Conservation (phyloP, 2,888 invertebrate species). For the Apotomis betuletana region DNA sequence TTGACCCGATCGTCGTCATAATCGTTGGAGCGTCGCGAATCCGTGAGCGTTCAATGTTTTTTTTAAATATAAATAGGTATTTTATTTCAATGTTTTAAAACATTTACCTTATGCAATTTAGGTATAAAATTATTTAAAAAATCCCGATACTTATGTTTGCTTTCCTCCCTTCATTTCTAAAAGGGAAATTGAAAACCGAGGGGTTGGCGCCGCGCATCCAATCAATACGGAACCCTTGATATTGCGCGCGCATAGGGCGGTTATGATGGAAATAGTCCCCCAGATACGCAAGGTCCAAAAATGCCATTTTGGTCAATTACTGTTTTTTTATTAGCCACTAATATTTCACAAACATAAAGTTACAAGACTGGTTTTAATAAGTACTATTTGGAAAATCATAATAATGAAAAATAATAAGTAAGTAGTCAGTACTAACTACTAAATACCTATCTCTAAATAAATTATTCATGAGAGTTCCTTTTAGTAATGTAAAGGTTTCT, state of each 20-base stretch:
- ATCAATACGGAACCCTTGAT: constrained; percentile 73
- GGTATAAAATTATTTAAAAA: constrained; percentile 46
- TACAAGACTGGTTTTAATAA: neutral
- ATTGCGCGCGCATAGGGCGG: constrained; percentile 69
- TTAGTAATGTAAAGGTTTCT: neutral
- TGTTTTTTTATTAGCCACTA: neutral
- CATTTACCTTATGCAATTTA: neutral
- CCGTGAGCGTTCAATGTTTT: constrained; percentile 30
- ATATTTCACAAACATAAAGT: neutral
- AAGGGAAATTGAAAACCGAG: constrained; percentile 59
- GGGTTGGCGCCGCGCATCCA: constrained; percentile 62
- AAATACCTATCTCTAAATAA: neutral
- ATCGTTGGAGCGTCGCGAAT: constrained; percentile 38
- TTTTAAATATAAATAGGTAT: constrained; percentile 11
- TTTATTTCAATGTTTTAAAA: neutral
- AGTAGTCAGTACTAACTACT: too few species aligned
- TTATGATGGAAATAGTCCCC: constrained; percentile 34
- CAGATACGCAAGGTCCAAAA: constrained; percentile 21
- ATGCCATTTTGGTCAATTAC: neutral
- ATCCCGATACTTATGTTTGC: constrained; percentile 57
- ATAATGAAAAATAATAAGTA: neutral
- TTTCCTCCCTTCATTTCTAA: constrained; percentile 59
- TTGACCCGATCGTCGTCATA: constrained; percentile 53
- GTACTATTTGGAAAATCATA: neutral
- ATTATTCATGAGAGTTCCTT: neutral